phyloP scores from a whole-genome alignment of 2,888 invertebrate species.

The Nasonovia ribisnigri region DNA sequence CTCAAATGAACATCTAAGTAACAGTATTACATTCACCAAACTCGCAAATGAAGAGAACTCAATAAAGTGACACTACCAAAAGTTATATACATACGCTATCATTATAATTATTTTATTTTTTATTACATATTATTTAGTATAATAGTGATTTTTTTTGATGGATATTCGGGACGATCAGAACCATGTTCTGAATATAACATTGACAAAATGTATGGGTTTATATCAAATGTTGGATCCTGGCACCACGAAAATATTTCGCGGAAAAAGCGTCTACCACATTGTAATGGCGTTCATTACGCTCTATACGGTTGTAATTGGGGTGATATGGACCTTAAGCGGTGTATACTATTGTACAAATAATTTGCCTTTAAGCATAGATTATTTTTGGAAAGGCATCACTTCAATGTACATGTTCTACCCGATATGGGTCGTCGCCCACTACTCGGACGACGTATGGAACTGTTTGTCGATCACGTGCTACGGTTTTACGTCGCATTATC shows the following conservation, averaged over 20 bases:
- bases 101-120: too few species aligned
- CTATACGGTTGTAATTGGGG: not conserved
- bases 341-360: not conserved
- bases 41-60: too few species aligned
- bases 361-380: not conserved
- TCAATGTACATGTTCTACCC: not conserved
- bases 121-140: too few species aligned
- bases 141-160: not conserved
- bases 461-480: not conserved
- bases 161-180: not conserved
- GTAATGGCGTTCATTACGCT: not conserved
- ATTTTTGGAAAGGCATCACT: not conserved
- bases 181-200: not conserved
- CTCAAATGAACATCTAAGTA: too few species aligned
- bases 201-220: not conserved
- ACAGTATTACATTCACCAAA: too few species aligned
- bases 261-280: not conserved
- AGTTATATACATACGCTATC: too few species aligned
- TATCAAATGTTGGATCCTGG: not conserved
- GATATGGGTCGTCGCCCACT: not conserved
- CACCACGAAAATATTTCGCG: rapidly evolving
- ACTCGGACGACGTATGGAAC: not conserved
- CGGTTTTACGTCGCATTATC: not conserved
- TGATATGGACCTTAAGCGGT: not conserved
- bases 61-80: too few species aligned